phyloP scores from a whole-genome alignment of 2,888 invertebrate species.

The Chelonus formosanus region DNA sequence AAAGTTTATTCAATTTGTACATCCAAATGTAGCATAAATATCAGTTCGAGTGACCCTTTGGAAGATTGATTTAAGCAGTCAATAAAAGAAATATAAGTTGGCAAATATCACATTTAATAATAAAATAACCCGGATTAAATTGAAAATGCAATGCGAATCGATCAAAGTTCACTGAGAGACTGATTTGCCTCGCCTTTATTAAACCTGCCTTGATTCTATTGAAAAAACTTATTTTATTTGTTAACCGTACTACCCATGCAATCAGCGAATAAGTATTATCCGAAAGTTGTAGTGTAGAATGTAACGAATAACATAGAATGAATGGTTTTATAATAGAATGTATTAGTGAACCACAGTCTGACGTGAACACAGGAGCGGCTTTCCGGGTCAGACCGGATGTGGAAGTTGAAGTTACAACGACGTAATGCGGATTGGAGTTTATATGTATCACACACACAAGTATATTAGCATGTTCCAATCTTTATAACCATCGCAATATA shows the following conservation, averaged over 20 bases:
- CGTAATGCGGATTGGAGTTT: slow-evolving; percentile 17
- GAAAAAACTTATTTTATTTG: slow-evolving; percentile 33
- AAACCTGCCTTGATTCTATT: slow-evolving; percentile 39
- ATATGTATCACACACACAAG: too few species aligned
- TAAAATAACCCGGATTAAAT: too few species aligned
- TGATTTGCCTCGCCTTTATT: slow-evolving; percentile 44
- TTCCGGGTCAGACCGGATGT: slow-evolving; percentile 61
- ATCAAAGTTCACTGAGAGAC: slow-evolving; percentile 52
- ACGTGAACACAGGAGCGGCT: slow-evolving; percentile 56
- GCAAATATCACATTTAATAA: background rate
- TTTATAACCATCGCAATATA: too few species aligned
- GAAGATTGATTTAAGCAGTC: background rate
- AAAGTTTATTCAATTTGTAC: too few species aligned
- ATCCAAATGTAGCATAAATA: too few species aligned
- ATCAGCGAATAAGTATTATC: slow-evolving; percentile 37
- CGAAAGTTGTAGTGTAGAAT: slow-evolving; percentile 29
- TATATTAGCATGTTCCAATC: too few species aligned
- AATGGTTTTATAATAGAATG: slow-evolving; percentile 40
- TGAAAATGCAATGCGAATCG: slow-evolving; percentile 38
- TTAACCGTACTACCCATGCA: slow-evolving; percentile 21
- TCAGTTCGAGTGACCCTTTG: too few species aligned
- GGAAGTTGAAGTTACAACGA: slow-evolving; percentile 37
- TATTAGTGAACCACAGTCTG: slow-evolving; percentile 39
- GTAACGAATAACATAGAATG: slow-evolving; percentile 39
- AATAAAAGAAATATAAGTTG: background rate